A percentile compares a stretch with the other conserved stretches of the same genome.
These are phyloP conservation scores for Oriolus oriolus DNA, from an alignment of 2,113 vertebrate species.

Conservation along the genomic window DNA sequence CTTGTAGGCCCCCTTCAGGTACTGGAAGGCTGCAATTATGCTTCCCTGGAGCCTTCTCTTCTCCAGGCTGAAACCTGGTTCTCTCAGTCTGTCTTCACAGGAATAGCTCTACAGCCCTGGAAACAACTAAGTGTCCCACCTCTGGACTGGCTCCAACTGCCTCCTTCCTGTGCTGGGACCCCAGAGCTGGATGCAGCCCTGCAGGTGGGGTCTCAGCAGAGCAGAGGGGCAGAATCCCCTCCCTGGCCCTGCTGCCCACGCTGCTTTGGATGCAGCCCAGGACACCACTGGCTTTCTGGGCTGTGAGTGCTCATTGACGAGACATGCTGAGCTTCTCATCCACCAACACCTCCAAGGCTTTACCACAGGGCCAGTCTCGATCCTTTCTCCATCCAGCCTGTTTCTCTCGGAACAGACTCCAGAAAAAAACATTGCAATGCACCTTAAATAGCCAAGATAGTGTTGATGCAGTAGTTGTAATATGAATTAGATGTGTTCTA, in stretches of 20 bases:
- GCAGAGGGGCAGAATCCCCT: background rate
- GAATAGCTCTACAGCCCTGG: background rate
- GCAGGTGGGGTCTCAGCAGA: background rate
- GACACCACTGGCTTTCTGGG: rapidly evolving
- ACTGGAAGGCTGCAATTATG: background rate
- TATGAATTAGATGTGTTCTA: background rate
- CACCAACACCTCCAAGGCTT: background rate
- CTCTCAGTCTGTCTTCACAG: background rate
- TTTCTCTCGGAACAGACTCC: background rate
- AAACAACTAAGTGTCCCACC: background rate
- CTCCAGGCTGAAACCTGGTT: background rate
- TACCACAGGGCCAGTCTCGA: background rate
- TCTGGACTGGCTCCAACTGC: background rate
- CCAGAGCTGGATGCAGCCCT: background rate
- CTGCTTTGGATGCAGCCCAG: background rate
- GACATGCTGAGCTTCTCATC: background rate
- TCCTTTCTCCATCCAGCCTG: background rate
- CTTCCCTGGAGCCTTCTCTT: background rate
- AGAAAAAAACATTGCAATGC: background rate
- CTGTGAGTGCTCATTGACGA: rapidly evolving
- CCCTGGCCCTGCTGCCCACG: background rate
- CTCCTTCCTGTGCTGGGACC: background rate
- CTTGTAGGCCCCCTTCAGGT: background rate
- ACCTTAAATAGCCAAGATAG: background rate
- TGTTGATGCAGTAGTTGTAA: background rate